phyloP scores from a whole-genome alignment of 1,140 invertebrate genomes.

The Hylyphantes graminicola region DNA sequence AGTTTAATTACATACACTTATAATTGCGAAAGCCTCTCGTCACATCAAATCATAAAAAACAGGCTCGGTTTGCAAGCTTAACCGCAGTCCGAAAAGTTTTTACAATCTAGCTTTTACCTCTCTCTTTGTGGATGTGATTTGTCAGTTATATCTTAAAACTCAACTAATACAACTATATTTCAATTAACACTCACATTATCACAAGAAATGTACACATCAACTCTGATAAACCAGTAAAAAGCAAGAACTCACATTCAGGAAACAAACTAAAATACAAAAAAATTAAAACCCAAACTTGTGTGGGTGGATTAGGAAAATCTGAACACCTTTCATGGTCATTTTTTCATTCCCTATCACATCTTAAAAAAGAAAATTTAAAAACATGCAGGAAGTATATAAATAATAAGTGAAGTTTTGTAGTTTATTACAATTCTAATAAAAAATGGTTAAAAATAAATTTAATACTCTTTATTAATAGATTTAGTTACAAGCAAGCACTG shows the following conservation, averaged over 20 bases:
- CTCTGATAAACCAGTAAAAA: not conserved
- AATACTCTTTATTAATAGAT: too few species aligned
- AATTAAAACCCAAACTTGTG: constrained; percentile 15
- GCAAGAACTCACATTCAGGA: not conserved
- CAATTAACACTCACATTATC: constrained; percentile 19
- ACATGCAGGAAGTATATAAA: constrained; percentile 39
- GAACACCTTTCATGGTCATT: not conserved
- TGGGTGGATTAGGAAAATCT: not conserved
- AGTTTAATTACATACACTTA: not conserved
- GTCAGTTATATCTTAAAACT: constrained; percentile 17
- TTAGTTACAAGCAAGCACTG: not conserved
- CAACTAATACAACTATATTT: constrained; percentile 19
- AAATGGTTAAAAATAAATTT: too few species aligned
- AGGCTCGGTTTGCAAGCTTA: not conserved
- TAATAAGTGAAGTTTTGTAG: not conserved
- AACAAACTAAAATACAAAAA: constrained; percentile 16
- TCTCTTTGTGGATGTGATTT: constrained; percentile 16
- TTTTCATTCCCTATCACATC: constrained; percentile 7
- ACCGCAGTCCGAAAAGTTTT: constrained; percentile 14
- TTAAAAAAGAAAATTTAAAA: constrained; percentile 23
- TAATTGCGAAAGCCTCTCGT: constrained; percentile 27
- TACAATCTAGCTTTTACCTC: constrained; percentile 18
- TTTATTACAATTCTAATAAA: too few species aligned
- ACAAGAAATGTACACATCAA: constrained; percentile 30
- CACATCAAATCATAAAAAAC: constrained; percentile 34